phyloP scores from a whole-genome alignment of 1,140 invertebrate genomes.

The Pseudomyrmex dendroicus region DNA sequence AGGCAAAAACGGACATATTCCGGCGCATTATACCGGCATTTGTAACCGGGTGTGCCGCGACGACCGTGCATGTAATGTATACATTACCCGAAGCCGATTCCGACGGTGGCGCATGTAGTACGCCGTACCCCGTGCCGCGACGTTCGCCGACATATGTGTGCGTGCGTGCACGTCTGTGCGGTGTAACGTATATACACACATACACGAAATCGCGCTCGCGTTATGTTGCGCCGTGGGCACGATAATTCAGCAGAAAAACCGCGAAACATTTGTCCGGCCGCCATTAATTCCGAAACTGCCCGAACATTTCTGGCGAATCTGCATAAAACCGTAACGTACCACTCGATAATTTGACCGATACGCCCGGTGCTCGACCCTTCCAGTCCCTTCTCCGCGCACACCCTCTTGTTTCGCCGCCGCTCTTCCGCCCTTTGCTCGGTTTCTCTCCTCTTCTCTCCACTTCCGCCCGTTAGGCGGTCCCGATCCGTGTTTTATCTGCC shows the following conservation, averaged over 20 bases:
- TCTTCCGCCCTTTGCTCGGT: background rate
- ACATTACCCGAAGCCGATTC: slow-evolving; percentile 51
- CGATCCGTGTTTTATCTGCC: slow-evolving; percentile 56
- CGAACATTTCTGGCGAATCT: slow-evolving; percentile 71
- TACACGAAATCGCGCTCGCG: slow-evolving; percentile 3
- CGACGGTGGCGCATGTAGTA: slow-evolving; percentile 31
- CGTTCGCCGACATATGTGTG: background rate
- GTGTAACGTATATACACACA: background rate
- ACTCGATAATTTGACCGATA: slow-evolving; percentile 79
- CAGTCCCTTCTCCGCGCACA: background rate
- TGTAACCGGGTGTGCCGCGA: slow-evolving; percentile 30
- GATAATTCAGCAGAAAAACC: slow-evolving; percentile 78
- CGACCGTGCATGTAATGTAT: slow-evolving; percentile 54
- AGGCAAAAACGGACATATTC: slow-evolving; percentile 47
- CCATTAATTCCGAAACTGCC: slow-evolving; percentile 76
- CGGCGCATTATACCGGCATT: slow-evolving; percentile 49
- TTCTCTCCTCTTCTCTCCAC: background rate
- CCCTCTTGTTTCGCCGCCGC: background rate
- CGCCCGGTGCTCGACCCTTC: slow-evolving; percentile 48
- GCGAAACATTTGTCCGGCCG: slow-evolving; percentile 75
- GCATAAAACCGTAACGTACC: slow-evolving; percentile 77
- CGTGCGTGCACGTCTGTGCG: background rate
- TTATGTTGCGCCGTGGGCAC: slow-evolving; percentile 69
- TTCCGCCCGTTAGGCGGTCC: background rate
- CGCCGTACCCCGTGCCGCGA: slow-evolving; percentile 36